Conservation (phyloP, 1,140 invertebrate genomes). For the Diplogasteroides magnus region DNA sequence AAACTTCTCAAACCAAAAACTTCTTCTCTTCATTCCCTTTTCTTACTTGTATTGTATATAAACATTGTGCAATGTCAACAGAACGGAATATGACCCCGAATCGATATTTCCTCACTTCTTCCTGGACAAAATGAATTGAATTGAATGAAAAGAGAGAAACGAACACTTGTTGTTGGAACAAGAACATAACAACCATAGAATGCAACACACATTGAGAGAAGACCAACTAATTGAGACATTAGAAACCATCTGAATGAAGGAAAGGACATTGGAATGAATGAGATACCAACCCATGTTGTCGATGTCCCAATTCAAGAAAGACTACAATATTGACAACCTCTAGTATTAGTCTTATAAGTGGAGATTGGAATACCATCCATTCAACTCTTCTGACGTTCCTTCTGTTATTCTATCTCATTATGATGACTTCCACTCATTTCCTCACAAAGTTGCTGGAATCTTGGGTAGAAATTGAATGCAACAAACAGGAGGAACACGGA, state of each 20-base stretch:
- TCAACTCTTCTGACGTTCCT: slow-evolving; percentile 43
- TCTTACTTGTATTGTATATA: not conserved
- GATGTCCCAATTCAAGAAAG: slow-evolving; percentile 41
- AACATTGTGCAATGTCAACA: slow-evolving; percentile 42
- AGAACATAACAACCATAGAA: slow-evolving; percentile 50
- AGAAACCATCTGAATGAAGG: slow-evolving; percentile 41
- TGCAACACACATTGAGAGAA: slow-evolving; percentile 46
- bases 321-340: slow-evolving; percentile 47
- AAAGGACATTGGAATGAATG: not conserved
- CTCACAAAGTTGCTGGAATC: slow-evolving; percentile 42
- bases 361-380: slow-evolving; percentile 51
- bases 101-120: slow-evolving; percentile 23
- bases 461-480: slow-evolving; percentile 35
- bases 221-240: slow-evolving; percentile 46
- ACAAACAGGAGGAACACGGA: slow-evolving; percentile 27
- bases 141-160: slow-evolving; percentile 1
- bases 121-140: slow-evolving; percentile 13
- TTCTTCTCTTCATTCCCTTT: slow-evolving; percentile 21
- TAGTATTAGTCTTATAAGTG: slow-evolving; percentile 40
- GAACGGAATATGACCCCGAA: slow-evolving; percentile 43
- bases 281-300: slow-evolving; percentile 19
- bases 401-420: slow-evolving; percentile 27
- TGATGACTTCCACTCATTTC: too few species aligned
- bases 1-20: slow-evolving; percentile 47
- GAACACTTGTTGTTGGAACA: slow-evolving; percentile 45